phyloP scores from a whole-genome alignment of 2,888 invertebrate species.

The Ormyrus nitidulus region DNA sequence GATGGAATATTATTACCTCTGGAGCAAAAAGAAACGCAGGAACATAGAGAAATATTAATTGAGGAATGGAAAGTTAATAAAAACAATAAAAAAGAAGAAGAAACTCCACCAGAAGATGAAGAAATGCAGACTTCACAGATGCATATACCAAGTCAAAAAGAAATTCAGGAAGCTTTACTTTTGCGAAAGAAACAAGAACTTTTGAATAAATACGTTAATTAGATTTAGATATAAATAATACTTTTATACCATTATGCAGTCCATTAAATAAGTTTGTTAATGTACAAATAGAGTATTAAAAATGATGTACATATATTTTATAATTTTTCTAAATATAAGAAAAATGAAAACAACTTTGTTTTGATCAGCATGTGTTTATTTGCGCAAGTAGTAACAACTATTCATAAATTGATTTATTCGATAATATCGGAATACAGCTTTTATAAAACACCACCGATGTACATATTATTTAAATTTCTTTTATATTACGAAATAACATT shows the following conservation, averaged over 20 bases:
- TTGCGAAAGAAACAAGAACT: constrained; percentile 94
- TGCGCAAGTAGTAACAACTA: constrained; percentile 66
- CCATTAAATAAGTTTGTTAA: constrained; percentile 5
- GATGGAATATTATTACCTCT: constrained; percentile 95
- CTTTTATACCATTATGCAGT: constrained; percentile 10
- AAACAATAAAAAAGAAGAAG: constrained; percentile 77
- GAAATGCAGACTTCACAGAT: constrained; percentile 84
- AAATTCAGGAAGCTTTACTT: constrained; percentile 94
- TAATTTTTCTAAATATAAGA: background rate
- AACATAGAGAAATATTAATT: constrained; percentile 80
- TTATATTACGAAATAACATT: constrained; percentile 72
- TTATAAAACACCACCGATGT: constrained; percentile 74
- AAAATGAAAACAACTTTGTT: constrained; percentile 4
- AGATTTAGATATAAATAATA: constrained; percentile 11
- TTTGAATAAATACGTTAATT: constrained; percentile 83
- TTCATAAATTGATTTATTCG: constrained; percentile 69
- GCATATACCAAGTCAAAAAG: constrained; percentile 94
- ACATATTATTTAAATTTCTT: constrained; percentile 65
- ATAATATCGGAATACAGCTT: constrained; percentile 72
- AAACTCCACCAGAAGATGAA: constrained; percentile 73
- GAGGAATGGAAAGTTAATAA: constrained; percentile 83
- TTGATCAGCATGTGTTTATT: constrained; percentile 56
- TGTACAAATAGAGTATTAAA: background rate
- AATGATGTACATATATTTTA: constrained; percentile 19
- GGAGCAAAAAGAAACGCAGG: constrained; percentile 88